Evolutionary conservation across 2,888 invertebrate genomes (phyloP).

Genomic region (Acanthosepion pharaonis): DNA sequence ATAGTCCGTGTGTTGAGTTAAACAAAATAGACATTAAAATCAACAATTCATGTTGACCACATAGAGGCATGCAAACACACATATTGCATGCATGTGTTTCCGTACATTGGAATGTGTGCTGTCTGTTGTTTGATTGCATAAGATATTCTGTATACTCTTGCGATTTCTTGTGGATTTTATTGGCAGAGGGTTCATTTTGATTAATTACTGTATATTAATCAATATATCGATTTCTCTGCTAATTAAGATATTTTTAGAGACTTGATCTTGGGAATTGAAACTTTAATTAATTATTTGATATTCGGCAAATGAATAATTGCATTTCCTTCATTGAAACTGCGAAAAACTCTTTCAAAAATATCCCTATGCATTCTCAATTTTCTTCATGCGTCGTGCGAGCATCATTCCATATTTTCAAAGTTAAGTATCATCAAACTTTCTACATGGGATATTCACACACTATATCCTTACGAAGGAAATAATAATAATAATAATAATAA

Average conservation of each 20-base stretch:
- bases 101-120: too few species aligned
- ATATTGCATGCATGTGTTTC: too few species aligned
- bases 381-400: not conserved
- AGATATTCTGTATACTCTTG: not conserved
- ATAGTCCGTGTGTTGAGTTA: too few species aligned
- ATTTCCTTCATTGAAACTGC: not conserved
- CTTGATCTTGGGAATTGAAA: conserved; percentile 4
- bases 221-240: not conserved
- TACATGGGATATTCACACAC: too few species aligned
- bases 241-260: not conserved
- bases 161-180: not conserved
- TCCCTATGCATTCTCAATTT: not conserved
- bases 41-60: too few species aligned
- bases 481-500: too few species aligned
- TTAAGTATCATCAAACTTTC: too few species aligned
- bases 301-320: not conserved
- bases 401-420: not conserved
- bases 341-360: not conserved
- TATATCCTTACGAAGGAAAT: too few species aligned
- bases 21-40: too few species aligned
- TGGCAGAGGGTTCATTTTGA: not conserved
- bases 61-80: too few species aligned
- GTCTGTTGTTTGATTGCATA: not conserved
- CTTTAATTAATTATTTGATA: not conserved
- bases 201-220: conserved; percentile 33